These are phyloP conservation scores for Teinopalpus imperialis DNA, from an alignment of 2,888 invertebrate genomes.

Conservation along the genomic window DNA sequence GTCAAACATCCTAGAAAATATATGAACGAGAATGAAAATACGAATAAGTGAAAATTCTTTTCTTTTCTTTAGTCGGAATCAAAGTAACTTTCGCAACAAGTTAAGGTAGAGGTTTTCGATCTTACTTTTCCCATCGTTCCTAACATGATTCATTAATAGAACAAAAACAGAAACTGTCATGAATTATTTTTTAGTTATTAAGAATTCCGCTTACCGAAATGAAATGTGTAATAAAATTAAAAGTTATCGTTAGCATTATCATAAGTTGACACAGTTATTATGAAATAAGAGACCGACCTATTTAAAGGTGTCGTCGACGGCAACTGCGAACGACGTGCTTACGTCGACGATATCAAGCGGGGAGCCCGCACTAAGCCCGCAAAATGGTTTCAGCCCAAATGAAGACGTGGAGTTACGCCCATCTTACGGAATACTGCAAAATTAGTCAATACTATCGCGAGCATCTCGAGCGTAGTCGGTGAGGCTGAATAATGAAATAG, in stretches of 20 bases:
- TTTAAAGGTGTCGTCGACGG: slow-evolving; percentile 44
- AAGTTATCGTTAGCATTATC: slow-evolving; percentile 52
- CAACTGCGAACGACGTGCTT: slow-evolving; percentile 70
- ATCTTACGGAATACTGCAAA: slow-evolving; percentile 64
- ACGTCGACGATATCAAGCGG: slow-evolving; percentile 58
- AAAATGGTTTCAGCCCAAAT: slow-evolving; percentile 65
- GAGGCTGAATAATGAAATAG: slow-evolving; percentile 78
- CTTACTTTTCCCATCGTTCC: slow-evolving; percentile 40
- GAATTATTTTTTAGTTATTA: slow-evolving; percentile 51
- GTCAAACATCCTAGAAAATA: no score
- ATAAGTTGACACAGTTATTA: slow-evolving; percentile 46
- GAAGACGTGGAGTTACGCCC: slow-evolving; percentile 54
- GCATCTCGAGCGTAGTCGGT: slow-evolving; percentile 61
- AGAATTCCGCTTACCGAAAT: slow-evolving; percentile 32
- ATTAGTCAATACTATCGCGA: slow-evolving; percentile 76
- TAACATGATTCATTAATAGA: slow-evolving; percentile 20
- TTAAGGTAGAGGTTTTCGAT: slow-evolving; percentile 51
- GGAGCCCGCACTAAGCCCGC: slow-evolving; percentile 63
- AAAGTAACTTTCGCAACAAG: slow-evolving; percentile 21
- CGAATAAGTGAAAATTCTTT: slow-evolving; percentile 1
- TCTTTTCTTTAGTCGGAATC: slow-evolving; percentile 5
- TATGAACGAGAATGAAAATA: no score
- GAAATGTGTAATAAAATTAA: slow-evolving; percentile 48
- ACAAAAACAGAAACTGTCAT: slow-evolving; percentile 49
- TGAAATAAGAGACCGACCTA: slow-evolving; percentile 47